phyloP scores from a whole-genome alignment of 2,888 invertebrate genomes.

The Campoplex nolae region DNA sequence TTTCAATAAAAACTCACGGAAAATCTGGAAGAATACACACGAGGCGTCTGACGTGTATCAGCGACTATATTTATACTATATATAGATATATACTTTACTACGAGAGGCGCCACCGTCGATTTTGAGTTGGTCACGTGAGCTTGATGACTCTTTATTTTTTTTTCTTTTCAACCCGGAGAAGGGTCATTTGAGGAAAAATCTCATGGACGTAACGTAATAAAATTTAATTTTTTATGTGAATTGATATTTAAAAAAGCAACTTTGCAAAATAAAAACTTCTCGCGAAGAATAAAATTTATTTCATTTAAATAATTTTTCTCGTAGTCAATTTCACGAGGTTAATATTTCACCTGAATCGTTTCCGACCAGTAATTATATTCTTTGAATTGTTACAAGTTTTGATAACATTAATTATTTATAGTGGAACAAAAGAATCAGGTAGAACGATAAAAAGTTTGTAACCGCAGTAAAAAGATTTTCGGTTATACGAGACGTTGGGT shows the following conservation, averaged over 20 bases:
- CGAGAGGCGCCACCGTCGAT: too few relatives aligned
- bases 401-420: neutral
- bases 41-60: too few relatives aligned
- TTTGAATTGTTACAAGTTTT: neutral
- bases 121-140: too few relatives aligned
- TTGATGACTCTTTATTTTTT: too few relatives aligned
- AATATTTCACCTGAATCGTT: neutral
- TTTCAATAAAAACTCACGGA: too few relatives aligned
- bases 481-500: neutral
- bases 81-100: too few relatives aligned
- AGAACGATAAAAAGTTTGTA: neutral
- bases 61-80: too few relatives aligned
- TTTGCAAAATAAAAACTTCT: neutral
- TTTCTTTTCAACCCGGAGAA: neutral
- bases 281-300: neutral
- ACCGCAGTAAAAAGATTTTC: neutral
- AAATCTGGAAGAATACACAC: too few relatives aligned
- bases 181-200: neutral
- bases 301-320: neutral
- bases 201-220: neutral
- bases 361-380: too few relatives aligned
- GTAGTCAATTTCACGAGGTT: neutral
- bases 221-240: neutral
- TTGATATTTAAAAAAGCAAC: neutral
- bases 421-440: neutral